Base-by-base conservation (phyloP, 2,888 invertebrate species). In the Bibio marci region DNA sequence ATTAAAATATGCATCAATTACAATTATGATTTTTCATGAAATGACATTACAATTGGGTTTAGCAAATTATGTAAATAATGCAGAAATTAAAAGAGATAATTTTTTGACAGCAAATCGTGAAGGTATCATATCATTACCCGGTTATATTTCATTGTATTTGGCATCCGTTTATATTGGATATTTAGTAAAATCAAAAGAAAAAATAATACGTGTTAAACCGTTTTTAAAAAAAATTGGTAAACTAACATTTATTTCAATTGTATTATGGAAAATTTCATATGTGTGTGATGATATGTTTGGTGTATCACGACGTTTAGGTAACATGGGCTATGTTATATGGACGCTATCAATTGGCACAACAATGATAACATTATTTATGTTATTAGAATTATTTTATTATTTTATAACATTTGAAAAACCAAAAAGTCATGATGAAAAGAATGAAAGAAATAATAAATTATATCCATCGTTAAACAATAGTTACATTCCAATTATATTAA, bases 101-200 rank as follows among this genome's bases (percentile, higher is more conserved):
- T 63, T 90, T 26, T 45, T 92, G 5, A 64, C 73, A 33, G 86
- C 92, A 0, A 98, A 98, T 60, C 73, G 86, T 41, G 97, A 98
- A 64, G 97, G 97, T 0, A 62, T 97, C 30, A 71, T 75, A 17
- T 92, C 95, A 0, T 66, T 78, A 28, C 63, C 81, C 1, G 95
- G 97, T 2, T 95, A 87, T 57, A 63, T 88, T 1, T 72, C 81
- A 1, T 62, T 97, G 5, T 92, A 88, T 59, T 65, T 92, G 41
- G 68, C 78, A 45, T 78, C 81, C 19, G 72, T 77, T 39, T 67
- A 71, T 48, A 54, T 80, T 38, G 79, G 77, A 30, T 59, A 63
- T 45, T 53, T 70, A 38, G 53, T 79, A 25, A 57, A 56, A 22
- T 45, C 43, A 11, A 42, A 43, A 25, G 47, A 53, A 30, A n/a